Conservation (phyloP, 2,113 vertebrate genomes). For the Eclectus roratus region DNA sequence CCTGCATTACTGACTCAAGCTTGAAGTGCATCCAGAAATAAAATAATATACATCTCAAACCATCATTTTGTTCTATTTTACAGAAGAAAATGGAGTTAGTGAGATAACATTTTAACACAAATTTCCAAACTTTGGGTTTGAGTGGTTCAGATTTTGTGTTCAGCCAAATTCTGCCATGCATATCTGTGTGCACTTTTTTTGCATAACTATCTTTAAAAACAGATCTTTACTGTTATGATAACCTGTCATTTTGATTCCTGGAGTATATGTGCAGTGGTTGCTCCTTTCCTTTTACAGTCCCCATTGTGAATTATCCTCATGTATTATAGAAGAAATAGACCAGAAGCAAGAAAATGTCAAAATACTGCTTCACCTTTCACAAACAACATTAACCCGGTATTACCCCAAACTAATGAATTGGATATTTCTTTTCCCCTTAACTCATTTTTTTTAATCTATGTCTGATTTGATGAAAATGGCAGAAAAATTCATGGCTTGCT, state of each 20-base stretch:
- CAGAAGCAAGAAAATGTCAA: background rate
- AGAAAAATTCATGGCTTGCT: background rate
- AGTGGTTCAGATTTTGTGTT: background rate
- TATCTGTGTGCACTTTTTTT: background rate
- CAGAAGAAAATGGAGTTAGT: background rate
- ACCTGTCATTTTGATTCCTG: background rate
- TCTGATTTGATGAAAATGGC: background rate
- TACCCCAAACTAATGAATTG: background rate
- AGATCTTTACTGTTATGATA: background rate
- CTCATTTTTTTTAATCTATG: background rate
- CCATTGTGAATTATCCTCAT: background rate
- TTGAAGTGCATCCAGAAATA: background rate
- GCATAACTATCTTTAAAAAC: background rate
- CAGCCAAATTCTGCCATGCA: background rate
- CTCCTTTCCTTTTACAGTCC: background rate
- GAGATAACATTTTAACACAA: background rate
- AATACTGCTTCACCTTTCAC: background rate
- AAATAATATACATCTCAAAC: background rate
- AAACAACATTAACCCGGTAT: background rate
- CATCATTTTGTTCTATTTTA: background rate
- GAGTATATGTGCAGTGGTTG: background rate
- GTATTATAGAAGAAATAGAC: background rate
- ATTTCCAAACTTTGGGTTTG: background rate
- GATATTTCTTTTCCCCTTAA: background rate
- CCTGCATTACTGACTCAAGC: background rate